Base-by-base conservation (phyloP, 2,113 vertebrate genomes). In the human region DNA sequence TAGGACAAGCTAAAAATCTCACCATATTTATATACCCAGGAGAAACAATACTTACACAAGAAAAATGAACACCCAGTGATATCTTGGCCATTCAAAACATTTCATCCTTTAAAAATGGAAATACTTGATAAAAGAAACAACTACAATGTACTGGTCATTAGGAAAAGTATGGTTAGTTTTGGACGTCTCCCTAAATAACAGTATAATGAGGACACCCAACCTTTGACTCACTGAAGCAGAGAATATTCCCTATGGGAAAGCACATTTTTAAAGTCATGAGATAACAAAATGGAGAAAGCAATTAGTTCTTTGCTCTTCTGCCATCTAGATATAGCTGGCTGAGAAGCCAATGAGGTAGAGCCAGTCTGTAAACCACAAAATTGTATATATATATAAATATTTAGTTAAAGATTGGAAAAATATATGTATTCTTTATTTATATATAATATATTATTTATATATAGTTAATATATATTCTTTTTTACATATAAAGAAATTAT, bases 41-140 rank as follows among this genome's bases (percentile, higher is more conserved):
- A 93, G 52, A 90, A 90, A 86, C 11, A 87, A 88, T 18, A 84
- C 23, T 78, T 27, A 84, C 32, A 75, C 17, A 72, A 76, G 25
- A 89, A 81, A 92, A 92, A 92, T 83, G 57, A 66, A 73, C 79
- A 70, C 52, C 38, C 6, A 83, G 55, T 79, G 4, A n/a, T 75
- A 78, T 90, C 20, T 87, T 84, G 66, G 45, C 8, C 78, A 90
- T 80, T 94, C 27, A 84, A 90, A 90, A 89, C 27, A 85, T 66
- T 89, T 95, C 30, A 73, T 82, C 83, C 22, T 80, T 95, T 88
- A 80, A 80, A 93, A 84, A 93, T 86, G 30, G 13, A 90, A 92
- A 87, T 92, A 90, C 68, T 68, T 97, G 48, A 94, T 96, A 92
- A 95, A 93, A 94, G 48, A 73, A 88, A 27, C n/a, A 92, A 83